Percentiles rank a stretch among this genome's conserved stretches.
Evolutionary conservation across 1,140 invertebrate species (phyloP).

Genomic region (Wiebesia pumilae): DNA sequence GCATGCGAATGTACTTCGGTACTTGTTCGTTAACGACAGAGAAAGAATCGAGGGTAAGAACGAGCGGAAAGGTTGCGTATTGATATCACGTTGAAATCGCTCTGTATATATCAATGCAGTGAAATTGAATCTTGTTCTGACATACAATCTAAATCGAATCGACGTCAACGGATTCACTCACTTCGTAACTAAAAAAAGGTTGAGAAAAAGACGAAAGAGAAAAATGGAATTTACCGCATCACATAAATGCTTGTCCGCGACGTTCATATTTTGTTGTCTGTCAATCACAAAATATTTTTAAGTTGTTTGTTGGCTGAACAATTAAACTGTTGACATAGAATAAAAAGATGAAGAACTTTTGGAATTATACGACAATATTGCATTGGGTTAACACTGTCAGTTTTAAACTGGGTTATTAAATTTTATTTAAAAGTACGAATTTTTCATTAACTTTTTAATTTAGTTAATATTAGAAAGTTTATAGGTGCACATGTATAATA

Average conservation of each 20-base stretch:
- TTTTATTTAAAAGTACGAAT: too few relatives aligned
- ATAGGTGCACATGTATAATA: too few relatives aligned
- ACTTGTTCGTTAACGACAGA: neutral
- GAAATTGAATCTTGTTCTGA: conserved; percentile 57
- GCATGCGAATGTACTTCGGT: neutral
- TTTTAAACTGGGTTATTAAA: too few relatives aligned
- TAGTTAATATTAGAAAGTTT: too few relatives aligned
- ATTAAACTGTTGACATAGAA: neutral
- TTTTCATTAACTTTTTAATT: too few relatives aligned
- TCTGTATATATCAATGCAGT: conserved; percentile 52
- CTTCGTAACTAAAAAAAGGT: neutral
- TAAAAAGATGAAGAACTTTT: too few relatives aligned
- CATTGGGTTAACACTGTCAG: too few relatives aligned
- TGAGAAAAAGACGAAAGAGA: conserved; percentile 26
- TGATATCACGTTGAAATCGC: conserved; percentile 8
- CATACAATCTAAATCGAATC: conserved; percentile 57
- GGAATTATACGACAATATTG: too few relatives aligned
- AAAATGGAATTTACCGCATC: neutral
- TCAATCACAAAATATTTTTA: conserved; percentile 64
- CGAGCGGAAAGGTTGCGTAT: neutral
- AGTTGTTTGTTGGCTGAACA: conserved; percentile 17
- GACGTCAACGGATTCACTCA: conserved; percentile 43
- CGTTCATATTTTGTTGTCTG: conserved; percentile 50
- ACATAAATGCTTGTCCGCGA: conserved; percentile 4
- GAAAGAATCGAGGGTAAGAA: neutral